Conservation (phyloP, 2,888 invertebrate genomes). For the Pomacea canaliculata region DNA sequence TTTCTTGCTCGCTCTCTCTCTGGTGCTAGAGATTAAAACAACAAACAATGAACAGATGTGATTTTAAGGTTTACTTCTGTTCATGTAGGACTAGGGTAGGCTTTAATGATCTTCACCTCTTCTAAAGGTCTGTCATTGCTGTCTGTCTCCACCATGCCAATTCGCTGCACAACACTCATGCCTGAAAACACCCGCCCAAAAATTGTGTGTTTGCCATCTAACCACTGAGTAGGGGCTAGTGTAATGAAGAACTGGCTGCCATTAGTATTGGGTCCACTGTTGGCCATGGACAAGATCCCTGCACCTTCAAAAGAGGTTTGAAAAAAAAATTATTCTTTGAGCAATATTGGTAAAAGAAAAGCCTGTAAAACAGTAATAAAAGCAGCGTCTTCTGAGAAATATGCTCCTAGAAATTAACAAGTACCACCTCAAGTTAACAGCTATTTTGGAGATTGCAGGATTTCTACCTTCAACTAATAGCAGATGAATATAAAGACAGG, state of each 20-base stretch:
- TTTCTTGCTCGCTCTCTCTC: no score
- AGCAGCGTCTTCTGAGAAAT: no score
- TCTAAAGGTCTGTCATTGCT: slow-evolving; percentile 87
- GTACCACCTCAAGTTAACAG: slow-evolving; percentile 71
- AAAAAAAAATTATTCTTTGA: neutral
- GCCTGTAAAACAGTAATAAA: no score
- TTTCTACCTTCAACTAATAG: no score
- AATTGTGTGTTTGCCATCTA: slow-evolving; percentile 97
- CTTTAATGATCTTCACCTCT: slow-evolving; percentile 63
- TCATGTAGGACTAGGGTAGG: slow-evolving; percentile 26
- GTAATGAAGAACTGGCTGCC: slow-evolving; percentile 99
- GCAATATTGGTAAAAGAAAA: neutral
- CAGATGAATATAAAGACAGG: no score
- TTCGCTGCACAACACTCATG: slow-evolving; percentile 90
- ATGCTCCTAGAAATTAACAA: neutral
- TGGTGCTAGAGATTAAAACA: no score
- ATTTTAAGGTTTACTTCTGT: neutral
- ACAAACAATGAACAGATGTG: no score
- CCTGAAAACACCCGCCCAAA: slow-evolving; percentile 90
- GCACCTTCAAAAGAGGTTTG: slow-evolving; percentile 72
- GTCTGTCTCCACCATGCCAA: slow-evolving; percentile 94
- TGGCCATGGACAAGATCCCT: slow-evolving; percentile 96
- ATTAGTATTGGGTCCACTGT: slow-evolving; percentile 95
- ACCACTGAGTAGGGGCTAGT: slow-evolving; percentile 95
- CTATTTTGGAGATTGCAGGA: no score